phyloP scores from a whole-genome alignment of 2,113 vertebrate genomes.

The Myotis lucifugus region DNA sequence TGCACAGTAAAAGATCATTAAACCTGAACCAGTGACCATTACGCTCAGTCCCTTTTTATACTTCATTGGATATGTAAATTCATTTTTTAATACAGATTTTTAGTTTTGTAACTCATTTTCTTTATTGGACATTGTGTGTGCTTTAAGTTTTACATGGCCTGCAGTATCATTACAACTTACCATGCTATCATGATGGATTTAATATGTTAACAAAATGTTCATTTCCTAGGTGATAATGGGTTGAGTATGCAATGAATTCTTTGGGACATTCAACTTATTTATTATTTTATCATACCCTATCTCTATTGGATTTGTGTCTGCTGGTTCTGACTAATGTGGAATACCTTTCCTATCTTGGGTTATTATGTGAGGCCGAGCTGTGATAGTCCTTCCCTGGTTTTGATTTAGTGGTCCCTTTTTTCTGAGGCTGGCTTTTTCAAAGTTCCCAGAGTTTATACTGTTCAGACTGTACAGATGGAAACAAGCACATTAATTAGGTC shows the following conservation, averaged over 20 bases:
- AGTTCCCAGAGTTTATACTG: slow-evolving; percentile 10
- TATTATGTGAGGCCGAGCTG: not conserved
- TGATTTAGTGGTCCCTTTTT: not conserved
- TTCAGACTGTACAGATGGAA: not conserved
- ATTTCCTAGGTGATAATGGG: not conserved
- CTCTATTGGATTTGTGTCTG: not conserved
- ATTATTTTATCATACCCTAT: not conserved
- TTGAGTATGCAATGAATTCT: not conserved
- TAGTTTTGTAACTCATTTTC: not conserved
- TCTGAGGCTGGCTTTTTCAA: not conserved
- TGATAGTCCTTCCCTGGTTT: not conserved
- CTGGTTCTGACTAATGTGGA: no score
- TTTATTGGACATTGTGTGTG: not conserved
- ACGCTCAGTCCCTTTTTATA: not conserved
- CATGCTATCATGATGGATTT: not conserved
- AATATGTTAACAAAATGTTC: not conserved
- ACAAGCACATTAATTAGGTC: not conserved
- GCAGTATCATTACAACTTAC: not conserved
- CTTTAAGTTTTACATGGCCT: not conserved
- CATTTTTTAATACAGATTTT: not conserved
- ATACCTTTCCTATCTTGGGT: not conserved
- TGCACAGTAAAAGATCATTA: not conserved
- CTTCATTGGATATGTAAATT: not conserved
- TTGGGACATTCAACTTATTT: not conserved
- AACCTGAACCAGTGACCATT: not conserved